phyloP scores from a whole-genome alignment of 2,797 vertebrate species.

The Lutjanus argentimaculatus region DNA sequence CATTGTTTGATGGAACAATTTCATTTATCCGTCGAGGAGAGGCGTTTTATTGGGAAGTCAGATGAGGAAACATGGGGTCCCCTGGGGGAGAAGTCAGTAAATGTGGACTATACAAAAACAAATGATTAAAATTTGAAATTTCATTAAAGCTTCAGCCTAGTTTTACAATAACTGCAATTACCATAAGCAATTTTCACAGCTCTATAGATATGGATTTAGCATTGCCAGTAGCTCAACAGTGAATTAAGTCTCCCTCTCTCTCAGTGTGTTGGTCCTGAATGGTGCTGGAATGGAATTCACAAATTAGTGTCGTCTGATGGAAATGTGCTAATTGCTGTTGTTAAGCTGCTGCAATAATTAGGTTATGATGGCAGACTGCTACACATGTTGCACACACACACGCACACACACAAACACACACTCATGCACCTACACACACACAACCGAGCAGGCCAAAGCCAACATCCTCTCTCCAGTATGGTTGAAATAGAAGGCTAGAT shows the following conservation, averaged over 20 bases:
- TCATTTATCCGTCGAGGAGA: slow-evolving; percentile 52
- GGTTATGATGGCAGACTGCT: slow-evolving; percentile 85
- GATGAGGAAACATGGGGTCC: slow-evolving; percentile 59
- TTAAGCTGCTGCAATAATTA: slow-evolving; percentile 87
- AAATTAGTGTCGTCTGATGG: slow-evolving; percentile 87
- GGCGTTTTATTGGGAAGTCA: slow-evolving; percentile 57
- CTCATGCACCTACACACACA: slow-evolving; percentile 30
- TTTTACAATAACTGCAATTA: slow-evolving; percentile 81
- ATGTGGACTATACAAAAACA: slow-evolving; percentile 69
- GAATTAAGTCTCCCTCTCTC: slow-evolving; percentile 68
- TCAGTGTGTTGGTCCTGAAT: slow-evolving; percentile 63
- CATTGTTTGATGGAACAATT: slow-evolving; percentile 59
- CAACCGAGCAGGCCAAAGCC: slow-evolving; percentile 55
- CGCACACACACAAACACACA: slow-evolving; percentile 29
- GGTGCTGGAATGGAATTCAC: slow-evolving; percentile 82
- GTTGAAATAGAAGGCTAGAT: slow-evolving; percentile 65
- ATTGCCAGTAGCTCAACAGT: slow-evolving; percentile 74
- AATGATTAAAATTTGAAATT: slow-evolving; percentile 80
- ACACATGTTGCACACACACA: slow-evolving; percentile 61
- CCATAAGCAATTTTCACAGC: slow-evolving; percentile 80
- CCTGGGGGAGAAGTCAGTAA: slow-evolving; percentile 43
- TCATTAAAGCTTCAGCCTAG: slow-evolving; percentile 77
- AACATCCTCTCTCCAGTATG: slow-evolving; percentile 54
- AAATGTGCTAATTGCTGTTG: slow-evolving; percentile 88
- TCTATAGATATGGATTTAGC: slow-evolving; percentile 80